Conservation (phyloP, 2,113 vertebrate genomes). For the Corythaixoides concolor region DNA sequence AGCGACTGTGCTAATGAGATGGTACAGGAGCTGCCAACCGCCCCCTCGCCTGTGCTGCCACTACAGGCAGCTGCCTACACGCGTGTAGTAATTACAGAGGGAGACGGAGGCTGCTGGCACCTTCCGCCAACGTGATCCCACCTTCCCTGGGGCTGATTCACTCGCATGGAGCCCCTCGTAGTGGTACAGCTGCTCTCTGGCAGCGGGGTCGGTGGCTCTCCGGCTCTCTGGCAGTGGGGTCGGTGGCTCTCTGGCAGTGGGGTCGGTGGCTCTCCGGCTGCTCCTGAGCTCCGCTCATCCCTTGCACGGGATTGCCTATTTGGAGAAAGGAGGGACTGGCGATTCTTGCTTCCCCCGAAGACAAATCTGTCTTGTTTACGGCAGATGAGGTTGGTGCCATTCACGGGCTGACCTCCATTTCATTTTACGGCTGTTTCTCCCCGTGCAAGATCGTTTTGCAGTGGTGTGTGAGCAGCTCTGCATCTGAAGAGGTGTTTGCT, state of each 20-base stretch:
- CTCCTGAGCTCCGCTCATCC: background rate
- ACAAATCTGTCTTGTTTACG: background rate
- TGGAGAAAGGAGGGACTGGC: background rate
- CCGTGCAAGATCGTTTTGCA: background rate
- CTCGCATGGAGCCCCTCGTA: background rate
- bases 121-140: conserved; percentile 43
- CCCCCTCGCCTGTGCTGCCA: conserved; percentile 30
- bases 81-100: conserved; percentile 62
- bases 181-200: background rate
- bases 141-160: conserved; percentile 52
- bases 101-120: conserved; percentile 58
- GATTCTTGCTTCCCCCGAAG: background rate
- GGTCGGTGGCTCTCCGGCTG: background rate
- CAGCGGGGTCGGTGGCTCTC: background rate
- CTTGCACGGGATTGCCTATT: background rate
- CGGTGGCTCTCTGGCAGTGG: background rate
- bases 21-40: conserved; percentile 59
- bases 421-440: background rate
- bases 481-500: background rate
- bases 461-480: background rate
- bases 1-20: conserved; percentile 40
- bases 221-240: background rate
- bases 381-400: background rate
- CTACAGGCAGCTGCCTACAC: conserved; percentile 63
- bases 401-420: conserved; percentile 38